These are phyloP conservation scores for Parasteatoda lunata DNA, from an alignment of 2,888 invertebrate species.

Conservation along the genomic window DNA sequence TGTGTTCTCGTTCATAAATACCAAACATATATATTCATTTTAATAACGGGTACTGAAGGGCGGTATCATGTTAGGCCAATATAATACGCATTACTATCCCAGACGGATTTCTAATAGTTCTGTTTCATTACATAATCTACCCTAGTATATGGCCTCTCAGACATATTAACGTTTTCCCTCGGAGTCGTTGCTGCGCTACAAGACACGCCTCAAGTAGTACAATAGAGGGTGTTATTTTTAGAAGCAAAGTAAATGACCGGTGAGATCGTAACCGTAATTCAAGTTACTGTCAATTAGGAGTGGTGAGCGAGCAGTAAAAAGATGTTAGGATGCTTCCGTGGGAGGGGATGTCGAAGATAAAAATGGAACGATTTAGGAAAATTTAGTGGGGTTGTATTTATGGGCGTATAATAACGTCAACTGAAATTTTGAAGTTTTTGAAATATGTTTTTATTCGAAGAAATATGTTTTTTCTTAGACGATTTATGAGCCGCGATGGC, in stretches of 20 bases:
- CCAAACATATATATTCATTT: no score
- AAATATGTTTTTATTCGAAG: no score
- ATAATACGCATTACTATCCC: no score
- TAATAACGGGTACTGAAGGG: no score
- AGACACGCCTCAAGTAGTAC: background rate
- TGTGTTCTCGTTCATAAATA: no score
- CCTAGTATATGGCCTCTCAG: background rate
- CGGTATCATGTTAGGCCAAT: no score
- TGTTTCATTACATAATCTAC: background rate
- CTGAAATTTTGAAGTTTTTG: no score
- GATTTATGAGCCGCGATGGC: no score
- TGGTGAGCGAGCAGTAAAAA: background rate
- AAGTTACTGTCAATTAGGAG: constrained; percentile 34
- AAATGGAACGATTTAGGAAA: no score
- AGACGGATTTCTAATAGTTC: background rate
- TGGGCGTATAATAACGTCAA: no score
- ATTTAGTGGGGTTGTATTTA: no score
- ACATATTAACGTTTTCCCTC: constrained; percentile 29
- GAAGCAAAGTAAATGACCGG: constrained; percentile 32
- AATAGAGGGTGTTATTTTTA: constrained; percentile 21
- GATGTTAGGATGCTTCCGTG: background rate
- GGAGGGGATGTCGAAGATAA: background rate
- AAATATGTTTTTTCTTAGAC: no score
- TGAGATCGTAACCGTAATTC: constrained; percentile 31
- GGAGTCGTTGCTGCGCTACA: background rate